Evolutionary conservation across 2,888 invertebrate genomes (phyloP).

Genomic region (Scaptomyza cyrtandrae): DNA sequence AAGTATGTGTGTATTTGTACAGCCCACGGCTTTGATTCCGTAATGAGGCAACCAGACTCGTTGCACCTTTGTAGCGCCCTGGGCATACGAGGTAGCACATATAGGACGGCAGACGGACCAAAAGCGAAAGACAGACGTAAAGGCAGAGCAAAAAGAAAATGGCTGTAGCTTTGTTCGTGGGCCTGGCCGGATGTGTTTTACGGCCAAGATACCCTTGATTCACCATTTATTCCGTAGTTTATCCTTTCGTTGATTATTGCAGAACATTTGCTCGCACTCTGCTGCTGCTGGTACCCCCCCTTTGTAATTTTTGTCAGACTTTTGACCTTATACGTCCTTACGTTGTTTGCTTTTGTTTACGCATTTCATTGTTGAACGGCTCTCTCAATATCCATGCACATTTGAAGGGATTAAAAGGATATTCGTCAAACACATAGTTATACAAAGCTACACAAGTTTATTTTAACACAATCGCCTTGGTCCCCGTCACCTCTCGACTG

Average conservation of each 20-base stretch:
- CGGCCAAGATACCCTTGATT: slow-evolving; percentile 73
- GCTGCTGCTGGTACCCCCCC: slow-evolving; percentile 29
- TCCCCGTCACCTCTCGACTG: slow-evolving; percentile 2
- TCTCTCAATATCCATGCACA: slow-evolving; percentile 71
- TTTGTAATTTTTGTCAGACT: slow-evolving; percentile 68
- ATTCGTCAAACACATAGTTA: slow-evolving; percentile 73
- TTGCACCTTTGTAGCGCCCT: slow-evolving; percentile 65
- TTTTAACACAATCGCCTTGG: slow-evolving; percentile 43
- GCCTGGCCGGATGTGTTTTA: slow-evolving; percentile 73
- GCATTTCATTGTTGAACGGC: slow-evolving; percentile 59
- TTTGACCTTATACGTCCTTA: slow-evolving; percentile 68
- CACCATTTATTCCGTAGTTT: slow-evolving; percentile 77
- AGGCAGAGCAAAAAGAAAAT: slow-evolving; percentile 28
- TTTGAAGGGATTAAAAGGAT: slow-evolving; percentile 80
- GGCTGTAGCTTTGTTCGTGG: slow-evolving; percentile 49
- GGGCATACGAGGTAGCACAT: slow-evolving; percentile 27
- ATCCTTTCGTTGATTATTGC: slow-evolving; percentile 80
- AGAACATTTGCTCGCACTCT: slow-evolving; percentile 65
- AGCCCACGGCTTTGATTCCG: slow-evolving; percentile 73
- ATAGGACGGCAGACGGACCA: slow-evolving; percentile 5
- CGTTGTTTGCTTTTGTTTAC: slow-evolving; percentile 66
- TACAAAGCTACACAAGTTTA: slow-evolving; percentile 67
- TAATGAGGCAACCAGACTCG: slow-evolving; percentile 67
- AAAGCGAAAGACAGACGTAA: slow-evolving; percentile 4
- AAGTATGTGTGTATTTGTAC: slow-evolving; percentile 33